Percentiles rank a stretch among this genome's conserved stretches.
These are phyloP conservation scores for Drosophila neonasuta DNA, from an alignment of 2,888 invertebrate species.

Conservation along the genomic window DNA sequence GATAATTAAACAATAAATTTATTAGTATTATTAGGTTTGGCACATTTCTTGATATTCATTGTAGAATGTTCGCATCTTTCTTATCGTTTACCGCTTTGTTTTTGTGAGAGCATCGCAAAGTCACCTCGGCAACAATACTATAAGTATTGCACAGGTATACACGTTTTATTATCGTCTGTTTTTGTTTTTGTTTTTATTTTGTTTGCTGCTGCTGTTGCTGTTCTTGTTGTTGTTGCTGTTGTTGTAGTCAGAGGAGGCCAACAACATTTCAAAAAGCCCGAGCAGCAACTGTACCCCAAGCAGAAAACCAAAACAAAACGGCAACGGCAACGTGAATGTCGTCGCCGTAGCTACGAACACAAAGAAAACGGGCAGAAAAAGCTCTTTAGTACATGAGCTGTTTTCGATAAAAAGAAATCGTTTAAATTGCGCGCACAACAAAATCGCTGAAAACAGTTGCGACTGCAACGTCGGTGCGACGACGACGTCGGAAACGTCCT, in stretches of 20 bases:
- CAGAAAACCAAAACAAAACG: conserved; percentile 70
- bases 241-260: conserved; percentile 59
- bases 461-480: conserved; percentile 66
- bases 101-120: conserved; percentile 23
- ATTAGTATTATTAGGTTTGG: neutral
- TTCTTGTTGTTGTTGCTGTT: conserved; percentile 32
- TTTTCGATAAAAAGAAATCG: conserved; percentile 74
- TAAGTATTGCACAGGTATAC: conserved; percentile 18
- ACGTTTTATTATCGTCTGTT: conserved; percentile 46
- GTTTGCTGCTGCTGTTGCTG: conserved; percentile 31
- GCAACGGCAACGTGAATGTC: conserved; percentile 25
- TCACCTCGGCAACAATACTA: conserved; percentile 15
- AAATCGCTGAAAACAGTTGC: conserved; percentile 68
- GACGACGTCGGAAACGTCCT: conserved; percentile 59
- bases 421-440: conserved; percentile 73
- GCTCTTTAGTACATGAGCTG: conserved; percentile 49
- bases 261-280: conserved; percentile 68
- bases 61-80: neutral
- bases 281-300: conserved; percentile 71
- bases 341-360: conserved; percentile 42
- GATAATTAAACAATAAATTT: neutral
- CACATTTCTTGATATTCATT: neutral
- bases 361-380: conserved; percentile 56
- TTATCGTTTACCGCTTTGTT: conserved; percentile 14
- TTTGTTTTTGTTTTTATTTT: conserved; percentile 24